These are phyloP conservation scores for Forbesichthys agassizii DNA, from an alignment of 2,113 vertebrate genomes.

Conservation along the genomic window DNA sequence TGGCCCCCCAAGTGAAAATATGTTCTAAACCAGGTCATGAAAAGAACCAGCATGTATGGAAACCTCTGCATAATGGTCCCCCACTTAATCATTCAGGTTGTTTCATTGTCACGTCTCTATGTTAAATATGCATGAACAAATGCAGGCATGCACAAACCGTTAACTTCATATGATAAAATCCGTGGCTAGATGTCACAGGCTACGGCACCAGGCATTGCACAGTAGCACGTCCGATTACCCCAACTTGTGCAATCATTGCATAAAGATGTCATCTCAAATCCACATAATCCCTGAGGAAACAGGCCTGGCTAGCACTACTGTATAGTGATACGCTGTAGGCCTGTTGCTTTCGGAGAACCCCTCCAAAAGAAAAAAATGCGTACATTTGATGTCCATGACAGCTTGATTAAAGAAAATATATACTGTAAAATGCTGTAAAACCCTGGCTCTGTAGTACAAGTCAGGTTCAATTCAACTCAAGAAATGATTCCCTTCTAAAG, in stretches of 20 bases:
- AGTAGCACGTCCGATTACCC: neutral
- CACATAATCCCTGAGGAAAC: neutral
- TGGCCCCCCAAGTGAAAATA: too few species aligned
- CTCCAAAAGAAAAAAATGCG: neutral
- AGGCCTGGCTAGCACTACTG: neutral
- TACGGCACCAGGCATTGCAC: neutral
- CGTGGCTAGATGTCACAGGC: conserved; percentile 19
- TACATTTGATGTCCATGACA: neutral
- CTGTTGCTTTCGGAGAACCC: neutral
- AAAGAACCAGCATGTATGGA: too few species aligned
- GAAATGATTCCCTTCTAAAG: too few species aligned
- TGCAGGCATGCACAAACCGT: neutral
- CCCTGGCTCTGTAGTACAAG: too few species aligned
- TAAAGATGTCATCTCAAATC: neutral
- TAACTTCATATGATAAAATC: neutral
- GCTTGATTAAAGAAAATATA: neutral
- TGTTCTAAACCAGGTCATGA: too few species aligned
- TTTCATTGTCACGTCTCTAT: too few species aligned
- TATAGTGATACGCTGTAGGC: neutral
- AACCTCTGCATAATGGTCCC: too few species aligned
- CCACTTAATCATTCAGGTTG: too few species aligned
- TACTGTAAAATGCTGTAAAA: too few species aligned
- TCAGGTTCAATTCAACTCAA: too few species aligned
- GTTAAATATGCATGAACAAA: too few species aligned
- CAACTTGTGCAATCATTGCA: conserved; percentile 2